phyloP scores from a whole-genome alignment of 2,888 invertebrate genomes.

The Oxyscelio sp. region DNA sequence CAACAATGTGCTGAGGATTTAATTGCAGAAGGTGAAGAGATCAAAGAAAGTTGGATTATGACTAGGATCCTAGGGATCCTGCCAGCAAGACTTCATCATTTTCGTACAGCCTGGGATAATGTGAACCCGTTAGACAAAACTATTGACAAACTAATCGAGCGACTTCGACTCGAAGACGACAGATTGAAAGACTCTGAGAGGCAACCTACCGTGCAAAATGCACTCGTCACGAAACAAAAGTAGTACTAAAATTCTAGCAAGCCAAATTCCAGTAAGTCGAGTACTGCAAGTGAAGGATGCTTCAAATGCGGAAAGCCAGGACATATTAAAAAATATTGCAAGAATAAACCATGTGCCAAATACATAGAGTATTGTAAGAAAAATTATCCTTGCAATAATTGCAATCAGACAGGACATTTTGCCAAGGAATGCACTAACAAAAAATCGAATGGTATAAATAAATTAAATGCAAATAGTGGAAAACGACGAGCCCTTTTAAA shows the following conservation, averaged over 20 bases:
- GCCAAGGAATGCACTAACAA: constrained; percentile 28
- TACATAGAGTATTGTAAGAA: constrained; percentile 33
- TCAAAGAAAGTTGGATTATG: constrained; percentile 76
- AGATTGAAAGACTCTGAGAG: background rate
- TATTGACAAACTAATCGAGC: constrained; percentile 28
- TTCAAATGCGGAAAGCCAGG: constrained; percentile 32
- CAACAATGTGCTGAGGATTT: constrained; percentile 69
- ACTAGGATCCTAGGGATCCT: constrained; percentile 74
- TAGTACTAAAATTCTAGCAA: background rate
- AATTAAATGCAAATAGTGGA: background rate
- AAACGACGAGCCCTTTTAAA: constrained; percentile 26
- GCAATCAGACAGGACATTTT: constrained; percentile 32
- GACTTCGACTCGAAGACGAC: constrained; percentile 23
- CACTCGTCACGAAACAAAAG: constrained; percentile 12
- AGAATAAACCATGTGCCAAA: constrained; percentile 32
- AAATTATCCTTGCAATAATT: constrained; percentile 30
- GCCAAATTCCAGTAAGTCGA: background rate
- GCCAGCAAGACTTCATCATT: constrained; percentile 76
- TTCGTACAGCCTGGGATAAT: constrained; percentile 75
- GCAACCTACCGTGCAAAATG: constrained; percentile 10
- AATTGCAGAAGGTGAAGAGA: constrained; percentile 67
- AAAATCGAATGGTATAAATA: background rate
- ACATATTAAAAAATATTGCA: constrained; percentile 30
- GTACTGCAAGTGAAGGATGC: constrained; percentile 1
- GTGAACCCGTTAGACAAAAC: constrained; percentile 56